Evolutionary conservation across 2,113 vertebrate genomes (phyloP).

Genomic region (Lagopus leucura): DNA sequence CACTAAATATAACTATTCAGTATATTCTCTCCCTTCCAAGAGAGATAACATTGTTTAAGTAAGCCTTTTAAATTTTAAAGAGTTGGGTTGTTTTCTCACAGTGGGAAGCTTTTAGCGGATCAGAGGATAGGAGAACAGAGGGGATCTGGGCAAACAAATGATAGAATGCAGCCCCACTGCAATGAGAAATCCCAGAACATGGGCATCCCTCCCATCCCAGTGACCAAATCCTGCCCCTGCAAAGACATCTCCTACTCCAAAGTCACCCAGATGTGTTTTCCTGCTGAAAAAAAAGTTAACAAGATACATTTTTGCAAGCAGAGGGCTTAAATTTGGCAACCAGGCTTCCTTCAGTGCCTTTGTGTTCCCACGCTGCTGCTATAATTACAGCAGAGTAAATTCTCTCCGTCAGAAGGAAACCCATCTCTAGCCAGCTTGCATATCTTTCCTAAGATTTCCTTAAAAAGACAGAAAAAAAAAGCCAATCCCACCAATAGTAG

Average conservation of each 20-base stretch:
- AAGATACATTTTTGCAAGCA: neutral
- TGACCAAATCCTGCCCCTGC: neutral
- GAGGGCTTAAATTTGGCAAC: neutral
- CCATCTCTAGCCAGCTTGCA: neutral
- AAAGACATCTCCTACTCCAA: neutral
- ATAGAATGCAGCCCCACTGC: neutral
- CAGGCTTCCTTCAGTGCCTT: rapidly evolving
- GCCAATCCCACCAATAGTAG: neutral
- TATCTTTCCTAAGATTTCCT: neutral
- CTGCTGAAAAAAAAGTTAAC: neutral
- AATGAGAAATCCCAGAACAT: neutral
- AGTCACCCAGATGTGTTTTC: neutral
- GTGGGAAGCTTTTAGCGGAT: conserved; percentile 38
- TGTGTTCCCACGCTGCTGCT: neutral
- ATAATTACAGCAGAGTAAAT: neutral
- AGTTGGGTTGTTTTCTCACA: neutral
- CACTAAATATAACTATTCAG: conserved; percentile 49
- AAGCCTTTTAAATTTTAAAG: conserved; percentile 67
- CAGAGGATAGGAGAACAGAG: neutral
- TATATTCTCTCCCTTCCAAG: conserved; percentile 14
- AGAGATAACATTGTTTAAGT: conserved; percentile 55
- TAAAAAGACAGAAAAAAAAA: neutral
- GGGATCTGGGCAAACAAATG: neutral
- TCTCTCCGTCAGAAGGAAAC: neutral
- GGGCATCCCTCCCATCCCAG: neutral